Conservation (phyloP, 2,113 vertebrate species). For the Zeus faber region DNA sequence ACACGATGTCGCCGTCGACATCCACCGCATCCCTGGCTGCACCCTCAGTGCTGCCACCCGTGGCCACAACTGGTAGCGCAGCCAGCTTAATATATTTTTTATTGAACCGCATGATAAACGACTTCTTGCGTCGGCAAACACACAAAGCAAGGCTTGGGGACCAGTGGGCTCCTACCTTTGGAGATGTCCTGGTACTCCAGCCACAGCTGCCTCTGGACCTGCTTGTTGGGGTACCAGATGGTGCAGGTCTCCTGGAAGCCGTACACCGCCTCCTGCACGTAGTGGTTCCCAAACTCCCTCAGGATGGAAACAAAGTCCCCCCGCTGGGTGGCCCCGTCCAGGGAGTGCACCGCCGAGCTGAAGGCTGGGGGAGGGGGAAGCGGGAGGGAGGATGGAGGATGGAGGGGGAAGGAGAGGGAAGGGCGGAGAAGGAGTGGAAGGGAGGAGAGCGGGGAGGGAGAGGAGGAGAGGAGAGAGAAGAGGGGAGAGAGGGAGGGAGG, state of each 20-base stretch:
- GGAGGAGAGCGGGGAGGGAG: background rate
- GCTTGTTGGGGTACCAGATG: constrained; percentile 98
- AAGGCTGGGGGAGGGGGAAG: constrained; percentile 74
- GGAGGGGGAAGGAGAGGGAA: background rate
- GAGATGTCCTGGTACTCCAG: constrained; percentile 98
- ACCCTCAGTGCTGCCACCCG: too few species aligned
- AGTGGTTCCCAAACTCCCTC: constrained; percentile 96
- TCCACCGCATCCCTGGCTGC: too few species aligned
- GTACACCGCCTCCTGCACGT: constrained; percentile 94
- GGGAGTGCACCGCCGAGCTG: constrained; percentile 89
- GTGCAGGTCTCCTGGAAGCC: constrained; percentile 97
- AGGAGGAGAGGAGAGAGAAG: background rate
- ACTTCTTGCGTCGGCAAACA: too few species aligned
- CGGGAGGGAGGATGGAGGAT: too few species aligned
- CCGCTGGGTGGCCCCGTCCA: constrained; percentile 90
- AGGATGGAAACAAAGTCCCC: constrained; percentile 89
- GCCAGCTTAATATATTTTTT: too few species aligned
- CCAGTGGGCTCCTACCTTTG: constrained; percentile 87
- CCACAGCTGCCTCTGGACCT: constrained; percentile 95
- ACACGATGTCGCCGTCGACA: too few species aligned
- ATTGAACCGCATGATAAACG: too few species aligned
- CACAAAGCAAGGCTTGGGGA: too few species aligned
- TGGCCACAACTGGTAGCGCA: too few species aligned
- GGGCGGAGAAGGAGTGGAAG: background rate
- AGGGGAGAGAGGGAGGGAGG: background rate